These are phyloP conservation scores for Prosopocoilus inquinatus DNA, from an alignment of 2,888 invertebrate genomes.

Conservation along the genomic window DNA sequence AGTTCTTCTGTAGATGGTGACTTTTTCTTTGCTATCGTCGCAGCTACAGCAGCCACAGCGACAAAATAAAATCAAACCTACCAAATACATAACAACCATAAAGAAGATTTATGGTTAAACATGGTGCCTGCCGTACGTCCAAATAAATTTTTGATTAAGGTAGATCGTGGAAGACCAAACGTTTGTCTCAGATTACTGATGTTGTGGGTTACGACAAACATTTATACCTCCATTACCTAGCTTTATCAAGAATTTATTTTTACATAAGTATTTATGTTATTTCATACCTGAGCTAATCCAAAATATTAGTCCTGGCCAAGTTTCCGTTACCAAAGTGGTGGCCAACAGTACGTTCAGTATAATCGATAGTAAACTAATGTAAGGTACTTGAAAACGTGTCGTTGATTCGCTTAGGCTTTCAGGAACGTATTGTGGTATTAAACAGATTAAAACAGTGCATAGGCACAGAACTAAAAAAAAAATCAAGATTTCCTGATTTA, in stretches of 20 bases:
- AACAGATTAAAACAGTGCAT: conserved; percentile 54
- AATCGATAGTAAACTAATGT: conserved; percentile 52
- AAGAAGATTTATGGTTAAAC: conserved; percentile 41
- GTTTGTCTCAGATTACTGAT: too few relatives aligned
- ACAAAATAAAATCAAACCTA: conserved; percentile 46
- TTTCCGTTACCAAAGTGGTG: conserved; percentile 57
- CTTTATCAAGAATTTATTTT: too few relatives aligned
- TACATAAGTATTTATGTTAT: too few relatives aligned
- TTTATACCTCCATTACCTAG: too few relatives aligned
- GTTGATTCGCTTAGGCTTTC: conserved; percentile 35
- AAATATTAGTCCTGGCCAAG: conserved; percentile 62
- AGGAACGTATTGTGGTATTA: conserved; percentile 56
- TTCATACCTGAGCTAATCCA: conserved; percentile 64
- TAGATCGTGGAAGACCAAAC: too few relatives aligned
- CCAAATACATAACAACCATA: conserved; percentile 34
- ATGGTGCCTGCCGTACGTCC: too few relatives aligned
- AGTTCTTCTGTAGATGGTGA: conserved; percentile 27
- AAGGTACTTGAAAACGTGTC: conserved; percentile 38
- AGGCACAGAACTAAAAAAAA: conserved; percentile 56
- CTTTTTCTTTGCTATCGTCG: conserved; percentile 34
- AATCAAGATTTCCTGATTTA: too few relatives aligned
- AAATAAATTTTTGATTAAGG: too few relatives aligned
- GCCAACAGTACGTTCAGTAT: conserved; percentile 53
- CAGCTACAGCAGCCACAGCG: conserved; percentile 48
- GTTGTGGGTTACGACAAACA: too few relatives aligned